phyloP scores from a whole-genome alignment of 2,888 invertebrate genomes.

The Limenitis camilla region DNA sequence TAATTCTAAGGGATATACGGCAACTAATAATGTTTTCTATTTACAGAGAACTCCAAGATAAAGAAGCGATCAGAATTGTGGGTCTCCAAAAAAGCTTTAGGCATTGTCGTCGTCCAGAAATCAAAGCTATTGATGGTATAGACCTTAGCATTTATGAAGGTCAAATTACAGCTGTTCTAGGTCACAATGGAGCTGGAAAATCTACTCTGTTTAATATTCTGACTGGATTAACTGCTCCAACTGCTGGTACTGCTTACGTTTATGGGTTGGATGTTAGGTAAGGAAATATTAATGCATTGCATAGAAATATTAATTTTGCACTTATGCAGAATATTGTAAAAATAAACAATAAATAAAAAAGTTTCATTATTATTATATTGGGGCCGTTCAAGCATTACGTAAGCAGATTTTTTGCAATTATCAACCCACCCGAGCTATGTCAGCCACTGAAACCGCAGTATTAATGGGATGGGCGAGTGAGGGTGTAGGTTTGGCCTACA shows the following conservation, averaged over 20 bases:
- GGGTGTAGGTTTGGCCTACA: too few species aligned
- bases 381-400: too few species aligned
- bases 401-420: too few species aligned
- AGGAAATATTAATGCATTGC: too few species aligned
- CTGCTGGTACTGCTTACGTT: constrained; percentile 82
- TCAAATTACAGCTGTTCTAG: constrained; percentile 89
- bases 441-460: too few species aligned
- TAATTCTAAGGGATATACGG: neutral
- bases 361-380: too few species aligned
- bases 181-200: constrained; percentile 92
- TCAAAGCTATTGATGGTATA: constrained; percentile 84
- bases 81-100: constrained; percentile 83
- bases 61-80: constrained; percentile 83
- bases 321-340: too few species aligned
- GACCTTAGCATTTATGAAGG: constrained; percentile 88
- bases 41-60: constrained; percentile 79
- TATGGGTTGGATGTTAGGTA: constrained; percentile 84
- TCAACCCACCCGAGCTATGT: too few species aligned
- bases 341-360: too few species aligned
- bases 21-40: neutral
- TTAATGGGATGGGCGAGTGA: too few species aligned
- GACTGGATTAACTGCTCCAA: constrained; percentile 85
- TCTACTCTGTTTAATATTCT: constrained; percentile 90
- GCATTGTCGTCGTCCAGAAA: constrained; percentile 78
- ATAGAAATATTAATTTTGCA: too few species aligned